Evolutionary conservation across 1,140 invertebrate genomes (phyloP).

Genomic region (Monomorium pharaonis): DNA sequence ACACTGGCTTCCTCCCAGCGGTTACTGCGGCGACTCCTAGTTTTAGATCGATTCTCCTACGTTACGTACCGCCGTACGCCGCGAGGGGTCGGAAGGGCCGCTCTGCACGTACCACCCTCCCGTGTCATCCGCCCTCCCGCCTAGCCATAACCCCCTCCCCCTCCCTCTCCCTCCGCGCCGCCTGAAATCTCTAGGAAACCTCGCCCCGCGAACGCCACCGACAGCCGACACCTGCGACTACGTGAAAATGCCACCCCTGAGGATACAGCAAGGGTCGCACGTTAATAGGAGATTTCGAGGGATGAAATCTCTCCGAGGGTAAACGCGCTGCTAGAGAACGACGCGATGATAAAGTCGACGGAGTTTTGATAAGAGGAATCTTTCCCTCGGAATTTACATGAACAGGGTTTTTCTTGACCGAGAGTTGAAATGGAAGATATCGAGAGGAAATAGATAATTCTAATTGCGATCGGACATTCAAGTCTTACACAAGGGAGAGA

Average conservation of each 20-base stretch:
- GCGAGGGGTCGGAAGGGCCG: slow-evolving; percentile 57
- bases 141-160: no score
- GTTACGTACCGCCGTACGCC: slow-evolving; percentile 75
- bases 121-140: slow-evolving; percentile 61
- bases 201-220: slow-evolving; percentile 70
- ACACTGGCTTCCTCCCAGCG: slow-evolving; percentile 82
- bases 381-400: background rate
- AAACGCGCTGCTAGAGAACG: background rate
- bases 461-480: background rate
- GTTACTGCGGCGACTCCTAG: slow-evolving; percentile 84
- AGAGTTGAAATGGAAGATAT: background rate
- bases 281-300: background rate
- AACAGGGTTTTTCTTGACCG: slow-evolving; percentile 23
- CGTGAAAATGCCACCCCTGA: slow-evolving; percentile 44
- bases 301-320: slow-evolving; percentile 3
- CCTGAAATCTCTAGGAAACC: slow-evolving; percentile 67
- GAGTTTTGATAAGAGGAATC: background rate
- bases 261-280: background rate
- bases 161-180: slow-evolving; percentile 46
- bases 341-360: background rate
- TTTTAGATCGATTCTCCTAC: slow-evolving; percentile 84
- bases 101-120: slow-evolving; percentile 53
- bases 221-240: slow-evolving; percentile 56
- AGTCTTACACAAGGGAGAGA: background rate
- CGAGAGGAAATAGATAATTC: background rate